phyloP scores from a whole-genome alignment of 2,888 invertebrate genomes.

The Erpobdella octoculata region DNA sequence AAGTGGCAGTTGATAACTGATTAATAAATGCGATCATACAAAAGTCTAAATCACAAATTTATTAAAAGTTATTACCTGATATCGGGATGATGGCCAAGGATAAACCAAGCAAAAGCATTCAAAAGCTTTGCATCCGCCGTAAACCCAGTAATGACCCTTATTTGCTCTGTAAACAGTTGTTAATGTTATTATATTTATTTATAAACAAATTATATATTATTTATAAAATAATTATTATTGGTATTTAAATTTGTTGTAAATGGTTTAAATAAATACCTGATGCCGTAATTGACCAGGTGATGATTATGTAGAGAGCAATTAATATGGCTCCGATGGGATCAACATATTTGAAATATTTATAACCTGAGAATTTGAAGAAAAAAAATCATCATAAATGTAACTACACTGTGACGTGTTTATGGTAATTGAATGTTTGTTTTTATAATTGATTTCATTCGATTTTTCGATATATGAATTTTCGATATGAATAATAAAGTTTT shows the following conservation, averaged over 20 bases:
- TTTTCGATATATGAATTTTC: background rate
- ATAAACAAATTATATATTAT: too few relatives aligned
- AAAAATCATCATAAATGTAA: too few relatives aligned
- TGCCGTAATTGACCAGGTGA: constrained; percentile 53
- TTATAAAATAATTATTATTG: too few relatives aligned
- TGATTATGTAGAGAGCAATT: constrained; percentile 53
- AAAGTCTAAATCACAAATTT: background rate
- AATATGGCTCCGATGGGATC: constrained; percentile 55
- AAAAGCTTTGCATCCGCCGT: constrained; percentile 47
- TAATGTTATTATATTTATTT: too few relatives aligned
- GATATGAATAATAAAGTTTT: background rate
- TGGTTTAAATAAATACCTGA: constrained; percentile 43
- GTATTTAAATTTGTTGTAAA: too few relatives aligned
- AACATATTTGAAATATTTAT: constrained; percentile 45
- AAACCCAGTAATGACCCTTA: constrained; percentile 47
- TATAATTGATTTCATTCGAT: background rate
- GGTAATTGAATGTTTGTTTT: too few relatives aligned
- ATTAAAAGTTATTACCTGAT: constrained; percentile 35
- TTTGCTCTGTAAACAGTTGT: constrained; percentile 49
- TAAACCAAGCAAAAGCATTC: constrained; percentile 49
- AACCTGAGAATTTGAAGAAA: too few relatives aligned
- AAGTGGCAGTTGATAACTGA: background rate
- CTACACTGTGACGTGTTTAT: too few relatives aligned
- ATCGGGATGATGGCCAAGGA: constrained; percentile 46
- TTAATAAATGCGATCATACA: background rate